Base-by-base conservation (phyloP, 2,797 vertebrate genomes). In the Trachurus trachurus region DNA sequence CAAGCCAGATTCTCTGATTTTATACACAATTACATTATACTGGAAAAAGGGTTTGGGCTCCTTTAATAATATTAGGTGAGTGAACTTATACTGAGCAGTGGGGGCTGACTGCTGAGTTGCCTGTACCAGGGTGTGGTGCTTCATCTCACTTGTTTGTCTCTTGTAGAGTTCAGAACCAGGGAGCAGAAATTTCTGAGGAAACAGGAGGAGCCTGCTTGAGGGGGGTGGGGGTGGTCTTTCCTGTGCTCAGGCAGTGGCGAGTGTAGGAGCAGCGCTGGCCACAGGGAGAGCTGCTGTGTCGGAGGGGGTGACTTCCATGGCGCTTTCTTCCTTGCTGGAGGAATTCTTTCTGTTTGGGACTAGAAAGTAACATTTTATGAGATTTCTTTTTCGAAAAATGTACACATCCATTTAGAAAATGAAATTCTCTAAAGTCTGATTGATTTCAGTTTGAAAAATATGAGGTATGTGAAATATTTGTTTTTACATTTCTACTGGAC, bases 231-330 rank as follows among this genome's bases (percentile, higher is more conserved):
- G 50, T 50, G 5, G 13, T 29, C 49, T 22, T 7, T 60, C 49
- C n/a, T 6, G 17, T 74, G 47, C 56, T 94, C 83, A 95, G 81
- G 88, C 89, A 0, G 91, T 91, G 81, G 92, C 65, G 12, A 90
- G 72, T 13, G 92, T 86, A 2, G 88, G 73, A 39, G 89, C 74
- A 21, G 89, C 82, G 58, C 87, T 90, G 68, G 89, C 78, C 44
- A 86, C 62, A 1, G 89, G 68, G 9, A 90, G 74, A 76, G 90
- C 80, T 66, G 94, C 82, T 0, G 81, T 71, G 47, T 92, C 86
- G 1, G 90, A 87, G 42, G 88, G 78, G 5, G 81, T 70, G 15
- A 89, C 92, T 31, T 94, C 93, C 88, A 92, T 93, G 12, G 53
- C 53, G 68, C 78, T 37, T n/a, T 88, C 84, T 53, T 56, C 74